Percentiles rank a stretch among this genome's conserved stretches.
phyloP scores from a whole-genome alignment of 2,113 vertebrate genomes.

The Thinocorus orbignyianus region DNA sequence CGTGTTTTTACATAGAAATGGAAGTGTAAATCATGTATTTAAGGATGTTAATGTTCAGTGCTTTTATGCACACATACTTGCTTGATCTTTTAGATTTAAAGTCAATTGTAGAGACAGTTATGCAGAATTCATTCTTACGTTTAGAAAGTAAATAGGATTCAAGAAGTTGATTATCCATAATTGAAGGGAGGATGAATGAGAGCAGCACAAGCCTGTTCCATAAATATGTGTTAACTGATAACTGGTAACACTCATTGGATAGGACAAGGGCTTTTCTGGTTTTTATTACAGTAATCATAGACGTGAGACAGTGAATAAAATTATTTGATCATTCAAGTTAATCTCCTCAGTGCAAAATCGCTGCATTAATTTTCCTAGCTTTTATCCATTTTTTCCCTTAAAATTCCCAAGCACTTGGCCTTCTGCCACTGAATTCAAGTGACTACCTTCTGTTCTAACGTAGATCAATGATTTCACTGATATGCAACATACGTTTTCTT shows the following conservation, averaged over 20 bases:
- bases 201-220: not conserved
- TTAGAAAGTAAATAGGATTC: not conserved
- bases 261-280: not conserved
- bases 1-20: conserved; percentile 21
- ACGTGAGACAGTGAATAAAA: not conserved
- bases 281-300: not conserved
- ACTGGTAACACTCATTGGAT: not conserved
- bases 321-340: not conserved
- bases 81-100: not conserved
- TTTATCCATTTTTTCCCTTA: not conserved
- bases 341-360: not conserved
- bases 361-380: not conserved
- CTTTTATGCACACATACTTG: not conserved
- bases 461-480: conserved; percentile 10
- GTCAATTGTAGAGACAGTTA: not conserved
- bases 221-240: not conserved
- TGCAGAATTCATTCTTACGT: not conserved
- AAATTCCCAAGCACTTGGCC: not conserved
- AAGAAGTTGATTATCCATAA: not conserved
- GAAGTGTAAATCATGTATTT: not conserved
- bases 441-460: not conserved
- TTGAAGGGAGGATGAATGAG: not conserved
- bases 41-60: not conserved
- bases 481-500: not conserved
- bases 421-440: not conserved